These are phyloP conservation scores for Ericerus pela DNA, from an alignment of 1,140 invertebrate genomes.

Conservation along the genomic window DNA sequence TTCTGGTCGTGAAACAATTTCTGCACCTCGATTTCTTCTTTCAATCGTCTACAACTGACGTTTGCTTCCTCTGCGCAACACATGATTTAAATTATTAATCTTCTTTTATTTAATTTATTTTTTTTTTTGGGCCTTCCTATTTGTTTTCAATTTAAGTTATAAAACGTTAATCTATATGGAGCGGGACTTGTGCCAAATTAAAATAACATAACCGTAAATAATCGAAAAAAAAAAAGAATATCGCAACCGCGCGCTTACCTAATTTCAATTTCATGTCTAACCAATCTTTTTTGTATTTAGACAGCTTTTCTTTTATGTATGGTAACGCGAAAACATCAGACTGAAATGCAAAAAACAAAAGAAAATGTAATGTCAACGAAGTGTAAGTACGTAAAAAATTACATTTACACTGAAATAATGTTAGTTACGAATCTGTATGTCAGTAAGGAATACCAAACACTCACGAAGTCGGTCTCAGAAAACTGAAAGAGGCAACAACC, in stretches of 20 bases:
- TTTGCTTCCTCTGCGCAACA: conserved; percentile 33
- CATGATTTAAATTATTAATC: conserved; percentile 3
- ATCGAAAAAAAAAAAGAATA: background rate
- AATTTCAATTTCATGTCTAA: conserved; percentile 34
- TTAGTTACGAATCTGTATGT: no score
- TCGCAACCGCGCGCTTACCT: conserved; percentile 24
- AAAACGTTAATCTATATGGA: no score
- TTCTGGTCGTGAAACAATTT: conserved; percentile 21
- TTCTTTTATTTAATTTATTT: background rate
- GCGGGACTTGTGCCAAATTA: background rate
- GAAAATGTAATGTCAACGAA: background rate
- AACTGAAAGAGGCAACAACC: no score
- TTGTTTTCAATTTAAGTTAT: no score
- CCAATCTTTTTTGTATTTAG: conserved; percentile 35
- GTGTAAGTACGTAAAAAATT: no score
- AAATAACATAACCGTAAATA: background rate
- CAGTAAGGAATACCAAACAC: no score
- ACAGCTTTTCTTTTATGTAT: conserved; percentile 36
- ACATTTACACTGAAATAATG: no score
- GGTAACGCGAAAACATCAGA: conserved; percentile 42
- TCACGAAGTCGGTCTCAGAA: no score
- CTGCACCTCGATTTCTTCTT: conserved; percentile 36
- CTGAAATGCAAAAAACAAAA: conserved; percentile 32
- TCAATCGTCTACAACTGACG: conserved; percentile 34
- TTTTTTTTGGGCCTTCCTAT: no score